A percentile compares a stretch with the other conserved stretches of the same genome.
Evolutionary conservation across 2,113 vertebrate genomes (phyloP).

Genomic region (Gobiocypris rarus): DNA sequence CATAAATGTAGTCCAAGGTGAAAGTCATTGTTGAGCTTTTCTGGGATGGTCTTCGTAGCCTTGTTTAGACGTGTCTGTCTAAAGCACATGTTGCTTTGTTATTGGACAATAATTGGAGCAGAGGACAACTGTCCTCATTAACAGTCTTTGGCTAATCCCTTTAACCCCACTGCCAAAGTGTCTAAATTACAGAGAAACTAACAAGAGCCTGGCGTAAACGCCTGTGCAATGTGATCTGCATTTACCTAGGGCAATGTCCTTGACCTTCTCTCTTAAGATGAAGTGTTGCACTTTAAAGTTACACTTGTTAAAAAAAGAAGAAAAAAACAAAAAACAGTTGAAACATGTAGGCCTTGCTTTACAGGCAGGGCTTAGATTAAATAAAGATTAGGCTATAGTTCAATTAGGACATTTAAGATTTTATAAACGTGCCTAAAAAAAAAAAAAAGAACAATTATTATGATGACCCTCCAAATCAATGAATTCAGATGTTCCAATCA

Average conservation of each 20-base stretch:
- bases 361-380: too few species aligned
- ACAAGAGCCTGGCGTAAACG: neutral
- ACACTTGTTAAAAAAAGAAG: neutral
- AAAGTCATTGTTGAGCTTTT: neutral
- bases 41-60: neutral
- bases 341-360: too few species aligned
- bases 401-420: too few species aligned
- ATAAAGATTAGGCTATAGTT: too few species aligned
- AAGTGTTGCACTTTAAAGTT: neutral
- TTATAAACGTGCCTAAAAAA: too few species aligned
- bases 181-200: conserved; percentile 30
- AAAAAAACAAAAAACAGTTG: neutral
- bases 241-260: conserved; percentile 29
- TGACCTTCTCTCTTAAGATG: neutral
- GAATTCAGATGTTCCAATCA: too few species aligned
- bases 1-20: neutral
- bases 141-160: conserved; percentile 36
- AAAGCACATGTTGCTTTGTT: conserved; percentile 34
- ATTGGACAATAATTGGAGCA: conserved; percentile 46
- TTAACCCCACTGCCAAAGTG: conserved; percentile 42
- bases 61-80: neutral
- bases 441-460: too few species aligned
- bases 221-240: neutral
- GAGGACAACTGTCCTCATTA: conserved; percentile 42
- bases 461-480: too few species aligned